Percentiles rank a stretch among this genome's conserved stretches.
phyloP scores from a whole-genome alignment of 2,113 vertebrate species.

The Zosterops japonicus region DNA sequence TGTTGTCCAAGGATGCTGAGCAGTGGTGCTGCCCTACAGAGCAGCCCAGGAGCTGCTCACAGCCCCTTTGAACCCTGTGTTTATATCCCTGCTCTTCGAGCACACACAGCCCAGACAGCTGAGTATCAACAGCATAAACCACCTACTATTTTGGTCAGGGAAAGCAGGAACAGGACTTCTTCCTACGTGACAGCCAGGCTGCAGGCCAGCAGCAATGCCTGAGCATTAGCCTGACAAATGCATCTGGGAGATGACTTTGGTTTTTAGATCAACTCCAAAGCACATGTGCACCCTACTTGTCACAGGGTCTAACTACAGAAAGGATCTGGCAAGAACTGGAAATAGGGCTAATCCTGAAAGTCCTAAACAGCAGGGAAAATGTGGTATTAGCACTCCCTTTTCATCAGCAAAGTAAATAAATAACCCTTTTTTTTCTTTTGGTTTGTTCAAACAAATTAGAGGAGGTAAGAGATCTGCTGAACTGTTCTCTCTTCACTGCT shows the following conservation, averaged over 20 bases:
- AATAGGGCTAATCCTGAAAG: not conserved
- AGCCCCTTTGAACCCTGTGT: not conserved
- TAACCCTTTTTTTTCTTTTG: not conserved
- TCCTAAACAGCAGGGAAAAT: not conserved
- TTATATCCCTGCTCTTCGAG: not conserved
- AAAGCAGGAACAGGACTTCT: not conserved
- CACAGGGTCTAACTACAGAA: not conserved
- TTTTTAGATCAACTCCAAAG: not conserved
- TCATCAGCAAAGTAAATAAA: not conserved
- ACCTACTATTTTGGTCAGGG: constrained; percentile 43
- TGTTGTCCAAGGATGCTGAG: fast-evolving
- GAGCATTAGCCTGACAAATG: not conserved
- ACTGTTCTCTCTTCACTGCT: not conserved
- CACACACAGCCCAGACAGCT: constrained; percentile 49
- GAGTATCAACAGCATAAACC: constrained; percentile 64
- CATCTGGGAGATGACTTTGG: not conserved
- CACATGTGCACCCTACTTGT: not conserved
- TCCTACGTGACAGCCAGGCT: not conserved
- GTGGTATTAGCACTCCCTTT: not conserved
- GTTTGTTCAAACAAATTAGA: not conserved
- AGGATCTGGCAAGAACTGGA: not conserved
- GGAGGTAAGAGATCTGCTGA: not conserved
- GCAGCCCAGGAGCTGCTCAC: not conserved
- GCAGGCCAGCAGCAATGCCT: not conserved
- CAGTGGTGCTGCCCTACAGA: not conserved